Evolutionary conservation across 2,888 invertebrate species (phyloP).

Genomic region (Belgica antarctica): DNA sequence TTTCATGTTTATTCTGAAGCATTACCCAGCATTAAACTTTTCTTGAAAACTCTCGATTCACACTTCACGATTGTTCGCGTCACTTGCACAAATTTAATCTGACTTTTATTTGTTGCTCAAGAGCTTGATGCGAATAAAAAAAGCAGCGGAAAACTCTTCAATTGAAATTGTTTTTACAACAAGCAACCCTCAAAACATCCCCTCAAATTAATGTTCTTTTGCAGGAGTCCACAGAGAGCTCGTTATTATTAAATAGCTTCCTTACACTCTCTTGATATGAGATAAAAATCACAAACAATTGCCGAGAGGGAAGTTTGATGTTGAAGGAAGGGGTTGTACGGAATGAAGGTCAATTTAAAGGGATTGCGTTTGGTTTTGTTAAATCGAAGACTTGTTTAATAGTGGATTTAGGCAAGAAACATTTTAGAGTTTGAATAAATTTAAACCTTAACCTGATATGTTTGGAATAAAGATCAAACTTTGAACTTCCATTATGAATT

Average conservation of each 20-base stretch:
- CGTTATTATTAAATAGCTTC: slow-evolving; percentile 44
- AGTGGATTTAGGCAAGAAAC: no score
- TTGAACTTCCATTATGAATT: no score
- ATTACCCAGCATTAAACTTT: not conserved
- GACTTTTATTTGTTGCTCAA: slow-evolving; percentile 41
- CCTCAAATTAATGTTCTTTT: slow-evolving; percentile 43
- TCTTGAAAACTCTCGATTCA: not conserved
- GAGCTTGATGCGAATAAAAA: not conserved
- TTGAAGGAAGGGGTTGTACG: no score
- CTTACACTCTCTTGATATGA: slow-evolving; percentile 21
- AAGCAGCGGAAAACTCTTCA: not conserved
- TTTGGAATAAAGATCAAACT: no score
- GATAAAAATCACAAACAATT: slow-evolving; percentile 35
- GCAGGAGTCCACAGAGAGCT: not conserved
- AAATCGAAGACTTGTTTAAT: no score
- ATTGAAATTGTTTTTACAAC: slow-evolving; percentile 28
- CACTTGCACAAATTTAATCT: slow-evolving; percentile 37
- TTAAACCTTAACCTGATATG: no score
- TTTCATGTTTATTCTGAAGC: slow-evolving; percentile 22
- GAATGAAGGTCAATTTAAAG: not conserved
- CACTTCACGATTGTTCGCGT: not conserved
- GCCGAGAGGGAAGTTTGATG: no score
- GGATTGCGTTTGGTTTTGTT: no score
- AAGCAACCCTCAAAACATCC: slow-evolving; percentile 40
- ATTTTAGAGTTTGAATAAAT: no score